Evolutionary conservation across 2,113 vertebrate species (phyloP), one percentile per base, ranked within the genome.

Genomic region (Poeciliopsis occidentalis): DNA sequence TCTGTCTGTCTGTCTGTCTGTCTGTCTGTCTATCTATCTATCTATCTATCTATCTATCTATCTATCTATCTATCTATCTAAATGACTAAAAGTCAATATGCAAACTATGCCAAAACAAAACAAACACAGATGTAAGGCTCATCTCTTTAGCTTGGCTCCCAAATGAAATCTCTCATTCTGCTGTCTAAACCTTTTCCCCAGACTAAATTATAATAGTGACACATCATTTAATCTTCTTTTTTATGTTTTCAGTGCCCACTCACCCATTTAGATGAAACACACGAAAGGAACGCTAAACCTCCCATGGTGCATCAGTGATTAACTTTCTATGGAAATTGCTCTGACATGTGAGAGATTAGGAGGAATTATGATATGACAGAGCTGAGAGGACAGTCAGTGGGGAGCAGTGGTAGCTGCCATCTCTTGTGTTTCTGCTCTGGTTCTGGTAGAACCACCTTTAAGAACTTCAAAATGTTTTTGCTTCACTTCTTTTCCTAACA

Each of bases 211-310:
- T 75, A 72, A 75, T 27, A 60, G 71, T 75, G 82, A 86, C 73
- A 69, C 78, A 69, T 86, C 68, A 80, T 84, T 84, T 80, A 75
- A 75, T 85, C 73, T 51, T 80, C 70, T 83, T 67, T 80, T 80
- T 77, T 78, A 82, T 78, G 51, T 65, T 73, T 78, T 32, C 64
- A n/a, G 70, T 2, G 32, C 68, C 79, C 71, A 44, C 71, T 82
- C 79, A 76, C n/a, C 70, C 73, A 61, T 84, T 78, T 71, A 62
- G 51, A n/a, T 54, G 81, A 71, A 76, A 78, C 79, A 70, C 69
- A 68, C 81, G 71, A 83, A 57, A 69, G 80, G 57, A 80, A 26
- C 30, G 65, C 47, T 64, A 67, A 44, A 32, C 66, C 47, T 81
- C 70, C 22, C 11, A 5, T 11, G 60, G 54, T 74, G 74, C 79